Conservation (phyloP, 2,113 vertebrate species). For the Halichoerus grypus region DNA sequence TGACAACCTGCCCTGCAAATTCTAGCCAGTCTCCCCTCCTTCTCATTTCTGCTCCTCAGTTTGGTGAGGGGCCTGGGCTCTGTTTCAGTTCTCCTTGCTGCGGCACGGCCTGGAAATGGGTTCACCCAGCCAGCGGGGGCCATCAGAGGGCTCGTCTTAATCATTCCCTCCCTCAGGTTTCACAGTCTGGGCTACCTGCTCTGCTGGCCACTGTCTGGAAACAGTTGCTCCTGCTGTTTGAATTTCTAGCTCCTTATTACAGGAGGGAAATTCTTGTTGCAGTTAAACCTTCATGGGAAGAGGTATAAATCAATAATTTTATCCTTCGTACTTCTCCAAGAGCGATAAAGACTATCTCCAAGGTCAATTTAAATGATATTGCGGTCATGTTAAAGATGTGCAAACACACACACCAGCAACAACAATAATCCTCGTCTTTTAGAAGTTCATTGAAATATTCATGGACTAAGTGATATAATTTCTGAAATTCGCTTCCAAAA, state of each 20-base stretch:
- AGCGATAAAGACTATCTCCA: background rate
- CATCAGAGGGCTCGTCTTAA: accelerated
- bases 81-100: background rate
- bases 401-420: background rate
- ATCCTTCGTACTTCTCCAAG: background rate
- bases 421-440: background rate
- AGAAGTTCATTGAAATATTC: background rate
- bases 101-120: background rate
- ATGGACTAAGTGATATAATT: background rate
- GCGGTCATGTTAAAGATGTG: background rate
- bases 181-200: background rate
- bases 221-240: background rate
- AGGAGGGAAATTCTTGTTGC: background rate
- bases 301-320: background rate
- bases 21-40: background rate
- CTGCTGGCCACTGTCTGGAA: background rate
- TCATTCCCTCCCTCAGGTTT: background rate
- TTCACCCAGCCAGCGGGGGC: background rate
- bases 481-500: constrained; percentile 12
- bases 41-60: background rate
- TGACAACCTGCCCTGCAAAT: background rate
- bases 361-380: background rate
- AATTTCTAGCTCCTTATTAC: background rate
- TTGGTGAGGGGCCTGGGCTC: background rate
- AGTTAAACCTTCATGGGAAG: background rate